A percentile compares a stretch with the other conserved stretches of the same genome.
Conservation (phyloP, 2,113 vertebrate genomes). For the Haemorhous mexicanus region DNA sequence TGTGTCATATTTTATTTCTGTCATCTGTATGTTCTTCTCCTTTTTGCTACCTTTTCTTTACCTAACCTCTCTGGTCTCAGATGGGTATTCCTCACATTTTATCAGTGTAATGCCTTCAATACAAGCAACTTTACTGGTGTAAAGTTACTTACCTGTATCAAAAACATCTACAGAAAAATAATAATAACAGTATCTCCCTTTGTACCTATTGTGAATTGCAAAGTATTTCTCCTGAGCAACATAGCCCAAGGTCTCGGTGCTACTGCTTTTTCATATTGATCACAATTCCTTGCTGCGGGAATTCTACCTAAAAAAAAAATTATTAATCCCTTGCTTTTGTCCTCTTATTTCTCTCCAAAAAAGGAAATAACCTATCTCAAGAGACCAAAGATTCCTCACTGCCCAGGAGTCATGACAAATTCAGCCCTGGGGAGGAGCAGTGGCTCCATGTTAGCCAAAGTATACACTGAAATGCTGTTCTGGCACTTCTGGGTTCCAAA, state of each 20-base stretch:
- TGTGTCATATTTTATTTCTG: neutral
- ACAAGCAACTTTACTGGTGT: neutral
- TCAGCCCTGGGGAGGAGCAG: conserved; percentile 38
- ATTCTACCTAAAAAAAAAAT: neutral
- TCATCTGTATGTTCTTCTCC: neutral
- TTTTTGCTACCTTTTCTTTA: neutral
- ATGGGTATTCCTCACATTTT: neutral
- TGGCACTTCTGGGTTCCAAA: conserved; percentile 36
- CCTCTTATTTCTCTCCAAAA: conserved; percentile 1
- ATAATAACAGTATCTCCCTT: neutral
- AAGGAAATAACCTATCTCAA: conserved; percentile 31
- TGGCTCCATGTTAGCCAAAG: neutral
- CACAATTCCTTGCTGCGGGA: neutral
- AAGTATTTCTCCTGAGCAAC: neutral
- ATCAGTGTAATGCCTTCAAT: neutral
- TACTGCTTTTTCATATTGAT: neutral
- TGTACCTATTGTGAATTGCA: neutral
- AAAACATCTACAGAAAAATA: neutral
- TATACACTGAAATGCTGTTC: conserved; percentile 46
- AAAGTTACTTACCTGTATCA: neutral
- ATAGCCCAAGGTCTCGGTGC: neutral
- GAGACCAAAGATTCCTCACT: conserved; percentile 24
- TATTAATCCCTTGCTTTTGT: conserved; percentile 3
- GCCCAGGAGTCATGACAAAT: conserved; percentile 29
- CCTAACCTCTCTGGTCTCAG: neutral